Conservation (phyloP, 2,113 vertebrate genomes). For the Irena cyanogastra region DNA sequence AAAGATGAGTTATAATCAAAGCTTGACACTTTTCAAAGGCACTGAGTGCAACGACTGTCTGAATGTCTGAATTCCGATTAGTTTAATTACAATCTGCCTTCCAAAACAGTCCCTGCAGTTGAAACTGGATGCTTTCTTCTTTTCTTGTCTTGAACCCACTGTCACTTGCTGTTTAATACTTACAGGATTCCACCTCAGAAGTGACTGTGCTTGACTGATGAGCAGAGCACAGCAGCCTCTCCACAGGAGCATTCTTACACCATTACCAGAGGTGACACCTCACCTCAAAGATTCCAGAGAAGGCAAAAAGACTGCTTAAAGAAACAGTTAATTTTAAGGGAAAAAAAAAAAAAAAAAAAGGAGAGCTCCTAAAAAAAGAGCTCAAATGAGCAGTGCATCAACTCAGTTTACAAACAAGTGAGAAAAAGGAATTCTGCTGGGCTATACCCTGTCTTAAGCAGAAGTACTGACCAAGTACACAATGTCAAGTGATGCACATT, state of each 20-base stretch:
- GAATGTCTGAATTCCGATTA: not conserved
- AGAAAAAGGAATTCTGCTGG: not conserved
- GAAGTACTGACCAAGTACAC: not conserved
- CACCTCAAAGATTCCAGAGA: not conserved
- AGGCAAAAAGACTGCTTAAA: not conserved
- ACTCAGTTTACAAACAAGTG: not conserved
- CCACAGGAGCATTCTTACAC: not conserved
- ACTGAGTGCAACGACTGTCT: not conserved
- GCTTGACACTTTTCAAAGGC: not conserved
- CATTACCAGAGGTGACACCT: not conserved
- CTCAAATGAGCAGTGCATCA: fast-evolving
- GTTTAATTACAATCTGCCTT: not conserved
- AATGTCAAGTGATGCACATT: fast-evolving
- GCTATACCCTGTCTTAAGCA: not conserved
- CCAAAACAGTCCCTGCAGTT: not conserved
- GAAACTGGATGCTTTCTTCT: not conserved
- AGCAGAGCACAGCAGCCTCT: not conserved
- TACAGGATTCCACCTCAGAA: not conserved
- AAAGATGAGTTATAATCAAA: not conserved
- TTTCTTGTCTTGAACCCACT: not conserved
- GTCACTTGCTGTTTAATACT: not conserved
- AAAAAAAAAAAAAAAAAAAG: not conserved
- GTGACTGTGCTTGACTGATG: not conserved
- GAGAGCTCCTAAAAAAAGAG: too few species aligned
- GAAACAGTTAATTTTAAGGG: not conserved